Conservation (phyloP, 2,113 vertebrate species). For the Epinephelus lanceolatus region DNA sequence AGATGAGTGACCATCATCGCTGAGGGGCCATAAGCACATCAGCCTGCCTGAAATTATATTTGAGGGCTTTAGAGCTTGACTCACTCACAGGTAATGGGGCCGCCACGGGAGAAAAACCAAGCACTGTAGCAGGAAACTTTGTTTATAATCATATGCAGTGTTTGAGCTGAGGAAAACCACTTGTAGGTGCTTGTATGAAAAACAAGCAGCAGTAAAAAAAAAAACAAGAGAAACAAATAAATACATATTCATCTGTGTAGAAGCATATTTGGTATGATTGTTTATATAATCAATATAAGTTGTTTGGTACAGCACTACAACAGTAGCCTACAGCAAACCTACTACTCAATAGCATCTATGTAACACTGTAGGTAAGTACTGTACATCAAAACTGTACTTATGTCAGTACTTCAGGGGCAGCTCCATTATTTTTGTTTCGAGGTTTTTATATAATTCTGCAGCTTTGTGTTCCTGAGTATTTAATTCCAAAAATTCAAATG, state of each 20-base stretch:
- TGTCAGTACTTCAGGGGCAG: not conserved
- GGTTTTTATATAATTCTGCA: too few relatives aligned
- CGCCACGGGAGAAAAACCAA: conserved; percentile 40
- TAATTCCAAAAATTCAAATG: too few relatives aligned
- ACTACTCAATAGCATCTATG: not conserved
- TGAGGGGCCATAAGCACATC: conserved; percentile 64
- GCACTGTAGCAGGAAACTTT: conserved; percentile 34
- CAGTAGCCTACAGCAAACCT: not conserved
- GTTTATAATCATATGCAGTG: conserved; percentile 46
- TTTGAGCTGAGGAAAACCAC: conserved; percentile 28
- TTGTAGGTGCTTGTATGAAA: conserved; percentile 7
- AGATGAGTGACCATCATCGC: conserved; percentile 72
- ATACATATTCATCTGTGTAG: not conserved
- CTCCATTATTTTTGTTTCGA: too few relatives aligned
- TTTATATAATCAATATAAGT: not conserved
- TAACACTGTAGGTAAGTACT: not conserved
- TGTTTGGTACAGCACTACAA: not conserved
- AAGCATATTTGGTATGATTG: not conserved
- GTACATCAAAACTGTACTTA: not conserved
- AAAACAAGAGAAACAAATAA: not conserved
- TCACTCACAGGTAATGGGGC: conserved; percentile 67
- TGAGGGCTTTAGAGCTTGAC: conserved; percentile 65
- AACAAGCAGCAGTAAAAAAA: conserved; percentile 10
- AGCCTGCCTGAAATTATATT: conserved; percentile 65
- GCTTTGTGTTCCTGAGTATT: too few relatives aligned